Evolutionary conservation across 2,888 invertebrate genomes (phyloP).

Genomic region (Fissipunctia ypsillon): DNA sequence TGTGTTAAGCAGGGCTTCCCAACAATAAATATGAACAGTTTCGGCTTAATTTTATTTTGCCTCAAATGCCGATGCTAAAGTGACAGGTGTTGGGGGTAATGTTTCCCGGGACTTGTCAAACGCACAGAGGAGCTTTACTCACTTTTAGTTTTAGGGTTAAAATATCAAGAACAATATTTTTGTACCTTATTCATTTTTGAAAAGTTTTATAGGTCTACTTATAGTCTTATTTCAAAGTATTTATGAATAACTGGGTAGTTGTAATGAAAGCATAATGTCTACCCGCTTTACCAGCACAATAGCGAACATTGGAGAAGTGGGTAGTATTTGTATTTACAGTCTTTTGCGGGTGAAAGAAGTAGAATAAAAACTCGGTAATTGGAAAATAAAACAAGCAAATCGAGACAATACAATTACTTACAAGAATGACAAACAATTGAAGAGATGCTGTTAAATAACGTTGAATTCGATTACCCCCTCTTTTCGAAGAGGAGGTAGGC

Average conservation of each 20-base stretch:
- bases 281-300: neutral
- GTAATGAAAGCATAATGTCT: neutral
- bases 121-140: neutral
- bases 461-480: constrained; percentile 20
- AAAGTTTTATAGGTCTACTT: neutral
- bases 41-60: neutral
- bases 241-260: neutral
- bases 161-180: neutral
- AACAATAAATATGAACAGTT: neutral
- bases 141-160: neutral
- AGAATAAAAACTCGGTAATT: neutral
- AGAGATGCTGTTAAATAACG: constrained; percentile 13
- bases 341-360: neutral
- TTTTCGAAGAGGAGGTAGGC: neutral
- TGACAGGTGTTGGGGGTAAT: neutral
- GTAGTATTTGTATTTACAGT: neutral
- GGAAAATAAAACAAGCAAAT: constrained; percentile 16
- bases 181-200: neutral
- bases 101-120: neutral
- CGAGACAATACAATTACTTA: constrained; percentile 13
- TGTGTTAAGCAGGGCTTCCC: neutral
- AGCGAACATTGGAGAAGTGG: neutral
- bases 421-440: constrained; percentile 5
- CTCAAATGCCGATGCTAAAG: too few relatives aligned
- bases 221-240: neutral